Evolutionary conservation across 2,797 vertebrate species (phyloP), one percentile per base, ranked within the genome.

Genomic region (Schizopygopsis pylzovi): DNA sequence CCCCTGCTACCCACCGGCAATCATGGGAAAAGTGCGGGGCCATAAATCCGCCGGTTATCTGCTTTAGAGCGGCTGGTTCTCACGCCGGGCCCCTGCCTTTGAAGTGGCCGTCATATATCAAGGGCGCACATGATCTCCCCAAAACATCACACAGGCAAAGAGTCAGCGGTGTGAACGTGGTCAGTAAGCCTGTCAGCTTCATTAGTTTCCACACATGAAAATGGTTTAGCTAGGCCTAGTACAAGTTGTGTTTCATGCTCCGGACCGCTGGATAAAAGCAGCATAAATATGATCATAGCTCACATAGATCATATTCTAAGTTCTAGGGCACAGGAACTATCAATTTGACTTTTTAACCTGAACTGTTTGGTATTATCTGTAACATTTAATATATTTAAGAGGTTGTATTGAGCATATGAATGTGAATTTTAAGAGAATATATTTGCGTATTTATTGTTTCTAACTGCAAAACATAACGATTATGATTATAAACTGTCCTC

Each of bases 31-130:
- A 4, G 63, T 88, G 88, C 93, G 90, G 85, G 87, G 90, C 91
- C 90, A 91, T 95, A 96, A 96, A 95, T 94, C 95, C 90, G 87
- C 90, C 92, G 93, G 92, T 95, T 95, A 95, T 93, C 92, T 93
- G 91, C 89, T 92, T 94, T 90, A 85, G 87, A 93, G 90, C 91
- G 92, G 89, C 94, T 80, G 65, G 91, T 95, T 96, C 95, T 96
- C 94, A 95, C 88, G 92, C 92, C 92, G 92, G 90, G 92, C 89
- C 87, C 71, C 37, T 78, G 83, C 78, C 95, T 96, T 95, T 96
- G 93, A 96, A 96, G 94, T 94, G 92, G 93, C 92, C 85, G 39
- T 92, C 92, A 91, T 91, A 90, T 92, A 92, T 90, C 89, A 85
- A 92, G 89, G 91, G 91, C 91, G 89, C 90, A 91, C 92, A 89